These are phyloP conservation scores for Petrophora chlorosata DNA, from an alignment of 2,888 invertebrate genomes.

Conservation along the genomic window DNA sequence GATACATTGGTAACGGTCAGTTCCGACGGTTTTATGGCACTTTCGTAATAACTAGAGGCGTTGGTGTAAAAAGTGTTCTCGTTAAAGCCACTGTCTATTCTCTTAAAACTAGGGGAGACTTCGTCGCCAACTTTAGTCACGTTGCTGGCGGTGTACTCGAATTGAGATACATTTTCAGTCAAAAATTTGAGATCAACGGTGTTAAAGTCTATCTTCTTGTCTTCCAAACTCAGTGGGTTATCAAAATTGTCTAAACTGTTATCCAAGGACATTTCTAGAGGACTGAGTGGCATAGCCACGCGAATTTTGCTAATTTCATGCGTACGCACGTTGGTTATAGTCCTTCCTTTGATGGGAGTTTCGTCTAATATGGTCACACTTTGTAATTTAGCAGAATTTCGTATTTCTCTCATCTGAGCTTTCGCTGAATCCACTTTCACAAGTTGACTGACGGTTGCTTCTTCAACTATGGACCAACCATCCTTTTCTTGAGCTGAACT, in stretches of 20 bases:
- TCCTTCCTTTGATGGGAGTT: conserved; percentile 69
- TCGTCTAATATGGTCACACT: conserved; percentile 54
- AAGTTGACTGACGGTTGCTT: conserved; percentile 55
- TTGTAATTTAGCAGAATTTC: conserved; percentile 55
- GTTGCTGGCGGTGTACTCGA: conserved; percentile 51
- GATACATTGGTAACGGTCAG: conserved; percentile 66
- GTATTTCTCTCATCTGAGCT: conserved; percentile 43
- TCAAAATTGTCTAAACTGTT: conserved; percentile 67
- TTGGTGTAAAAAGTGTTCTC: conserved; percentile 73
- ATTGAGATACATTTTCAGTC: conserved; percentile 69
- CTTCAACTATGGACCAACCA: conserved; percentile 66
- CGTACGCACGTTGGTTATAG: conserved; percentile 51
- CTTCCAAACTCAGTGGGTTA: conserved; percentile 65
- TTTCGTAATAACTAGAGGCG: conserved; percentile 77
- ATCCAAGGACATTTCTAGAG: conserved; percentile 72
- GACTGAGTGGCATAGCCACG: conserved; percentile 51
- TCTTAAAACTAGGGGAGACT: conserved; percentile 65
- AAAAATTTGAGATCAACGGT: conserved; percentile 77
- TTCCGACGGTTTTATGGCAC: conserved; percentile 81
- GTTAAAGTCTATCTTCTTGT: conserved; percentile 76
- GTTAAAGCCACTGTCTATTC: conserved; percentile 74
- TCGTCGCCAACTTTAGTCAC: conserved; percentile 55
- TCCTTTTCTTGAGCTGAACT: conserved; percentile 46
- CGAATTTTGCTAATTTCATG: conserved; percentile 77
- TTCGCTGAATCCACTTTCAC: conserved; percentile 52